Base-by-base conservation (phyloP, 2,888 invertebrate species). In the Cheilosia urbana region DNA sequence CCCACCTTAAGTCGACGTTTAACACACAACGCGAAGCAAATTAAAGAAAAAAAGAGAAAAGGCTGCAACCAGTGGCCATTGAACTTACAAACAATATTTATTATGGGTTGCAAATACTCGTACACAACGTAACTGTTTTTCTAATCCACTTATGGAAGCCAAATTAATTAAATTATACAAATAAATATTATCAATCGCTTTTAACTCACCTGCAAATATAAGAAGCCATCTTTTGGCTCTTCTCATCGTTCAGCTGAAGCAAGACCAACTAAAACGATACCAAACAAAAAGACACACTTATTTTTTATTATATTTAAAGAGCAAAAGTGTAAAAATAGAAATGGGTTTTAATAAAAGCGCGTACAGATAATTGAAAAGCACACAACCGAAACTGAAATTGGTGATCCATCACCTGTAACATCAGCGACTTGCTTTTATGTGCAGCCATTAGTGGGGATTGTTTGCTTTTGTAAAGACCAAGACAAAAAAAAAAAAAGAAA, bases 201-300 rank as follows among this genome's bases (percentile, higher is more conserved):
- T 55, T n/a, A 60, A 88, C 93, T 91, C 90, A 94, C 94, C 93
- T 91, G 93, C 92, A 90, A 93, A 92, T 89, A 93, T 90, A 42
- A 93, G 91, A 88, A 93, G 91, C 93, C 94, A 94, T 90, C 93
- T 91, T 90, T 93, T 93, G 90, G 92, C 93, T 90, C 93, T 93
- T 90, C 92, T 93, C 94, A 94, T 94, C 37, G 68, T 77, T n/a
- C 42, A 45, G 85, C 76, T 47, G 60, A 19, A n/a, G 34, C 60
- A 17, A 11, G 30, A 49, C 17, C 27, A 66, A 24, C 79, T 80
- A 49, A 17, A 80, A 80, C 6, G 57, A 62, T 21, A 71, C 1
- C 58, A 69, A 66, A 60, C 17, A 51, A 34, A 51, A 72, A 60
- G 40, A 21, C 30, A 21, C 21, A 60, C 51, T 24, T 13, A 75